Evolutionary conservation across 2,113 vertebrate species (phyloP).

Genomic region (Nothocercus nigrocapillus): DNA sequence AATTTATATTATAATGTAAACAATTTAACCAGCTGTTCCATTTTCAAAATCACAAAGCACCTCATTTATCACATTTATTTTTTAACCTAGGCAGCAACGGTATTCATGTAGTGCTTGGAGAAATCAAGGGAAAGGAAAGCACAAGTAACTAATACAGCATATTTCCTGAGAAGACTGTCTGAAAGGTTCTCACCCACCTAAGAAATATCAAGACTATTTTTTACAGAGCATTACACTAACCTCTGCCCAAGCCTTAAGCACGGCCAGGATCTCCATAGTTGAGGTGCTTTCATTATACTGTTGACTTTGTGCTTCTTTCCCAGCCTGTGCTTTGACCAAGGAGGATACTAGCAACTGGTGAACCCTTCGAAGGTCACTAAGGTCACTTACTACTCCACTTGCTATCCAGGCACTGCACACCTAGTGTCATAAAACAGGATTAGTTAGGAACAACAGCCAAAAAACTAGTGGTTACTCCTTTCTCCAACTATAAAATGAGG

Average conservation of each 20-base stretch:
- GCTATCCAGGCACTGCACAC: slow-evolving; percentile 96
- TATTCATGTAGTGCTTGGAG: neutral
- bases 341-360: slow-evolving; percentile 92
- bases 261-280: slow-evolving; percentile 92
- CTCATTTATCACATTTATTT: neutral
- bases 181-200: neutral
- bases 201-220: neutral
- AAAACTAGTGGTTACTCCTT: neutral
- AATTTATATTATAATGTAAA: neutral
- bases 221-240: slow-evolving; percentile 55
- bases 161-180: neutral
- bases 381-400: slow-evolving; percentile 91
- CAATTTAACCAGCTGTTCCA: neutral
- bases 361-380: slow-evolving; percentile 89
- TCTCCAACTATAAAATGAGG: neutral
- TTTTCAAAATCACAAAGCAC: neutral
- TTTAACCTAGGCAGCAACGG: too few relatives aligned
- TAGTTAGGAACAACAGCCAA: slow-evolving; percentile 14
- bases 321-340: slow-evolving; percentile 88
- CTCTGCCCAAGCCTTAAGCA: slow-evolving; percentile 97
- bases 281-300: slow-evolving; percentile 90
- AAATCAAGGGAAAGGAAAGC: neutral
- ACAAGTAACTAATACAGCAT: neutral
- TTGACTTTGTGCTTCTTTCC: slow-evolving; percentile 81
- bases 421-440: slow-evolving; percentile 72